phyloP scores from a whole-genome alignment of 2,113 vertebrate genomes.

The Pterophyllum scalare region DNA sequence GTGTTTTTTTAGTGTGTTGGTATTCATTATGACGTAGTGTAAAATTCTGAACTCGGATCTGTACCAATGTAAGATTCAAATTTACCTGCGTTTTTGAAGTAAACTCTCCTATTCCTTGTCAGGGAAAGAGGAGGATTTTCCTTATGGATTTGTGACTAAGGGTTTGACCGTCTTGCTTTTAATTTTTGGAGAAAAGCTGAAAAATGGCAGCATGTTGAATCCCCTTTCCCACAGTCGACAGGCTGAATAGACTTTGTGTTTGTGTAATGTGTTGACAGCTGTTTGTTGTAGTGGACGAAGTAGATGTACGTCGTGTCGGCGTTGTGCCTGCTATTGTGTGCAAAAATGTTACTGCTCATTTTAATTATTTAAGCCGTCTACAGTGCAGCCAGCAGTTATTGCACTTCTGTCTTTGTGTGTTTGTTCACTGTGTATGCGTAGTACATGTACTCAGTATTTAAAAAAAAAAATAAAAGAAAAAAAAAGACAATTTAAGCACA shows the following conservation, averaged over 20 bases:
- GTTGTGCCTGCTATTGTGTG: constrained; percentile 27
- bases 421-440: constrained; percentile 38
- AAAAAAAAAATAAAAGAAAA: neutral
- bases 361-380: constrained; percentile 12
- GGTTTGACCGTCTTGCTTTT: constrained; percentile 2
- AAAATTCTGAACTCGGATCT: neutral
- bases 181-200: neutral
- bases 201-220: constrained; percentile 21
- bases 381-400: constrained; percentile 14
- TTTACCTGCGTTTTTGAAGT: constrained; percentile 1
- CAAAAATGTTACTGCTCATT: constrained; percentile 39
- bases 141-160: neutral
- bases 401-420: constrained; percentile 35
- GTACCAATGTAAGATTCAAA: neutral
- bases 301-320: constrained; percentile 12
- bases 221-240: neutral
- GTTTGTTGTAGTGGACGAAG: constrained; percentile 41
- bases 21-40: neutral
- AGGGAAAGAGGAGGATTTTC: neutral
- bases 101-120: neutral
- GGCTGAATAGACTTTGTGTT: constrained; percentile 23
- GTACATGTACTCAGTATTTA: constrained; percentile 15
- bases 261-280: constrained; percentile 33
- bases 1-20: constrained; percentile 4
- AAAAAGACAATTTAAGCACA: constrained; percentile 28